phyloP scores from a whole-genome alignment of 2,797 vertebrate genomes.

The Melanotaenia nigrans region DNA sequence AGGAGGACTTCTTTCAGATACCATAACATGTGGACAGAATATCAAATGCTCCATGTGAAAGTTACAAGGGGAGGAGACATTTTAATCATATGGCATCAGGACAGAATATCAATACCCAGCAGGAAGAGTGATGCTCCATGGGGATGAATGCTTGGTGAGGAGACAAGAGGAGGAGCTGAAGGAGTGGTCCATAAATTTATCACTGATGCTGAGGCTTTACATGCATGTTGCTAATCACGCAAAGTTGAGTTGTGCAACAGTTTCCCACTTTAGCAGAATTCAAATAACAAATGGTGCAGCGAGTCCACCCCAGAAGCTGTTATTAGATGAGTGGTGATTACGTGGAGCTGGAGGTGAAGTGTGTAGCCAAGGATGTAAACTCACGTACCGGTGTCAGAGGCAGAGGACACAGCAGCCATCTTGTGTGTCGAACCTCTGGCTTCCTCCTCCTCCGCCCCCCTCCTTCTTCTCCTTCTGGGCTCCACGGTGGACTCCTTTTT shows the following conservation, averaged over 20 bases:
- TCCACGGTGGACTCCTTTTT: conserved; percentile 70
- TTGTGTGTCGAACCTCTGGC: conserved; percentile 83
- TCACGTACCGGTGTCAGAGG: conserved; percentile 80
- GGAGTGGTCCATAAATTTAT: conserved; percentile 39
- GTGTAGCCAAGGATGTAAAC: conserved; percentile 43
- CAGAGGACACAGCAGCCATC: conserved; percentile 85
- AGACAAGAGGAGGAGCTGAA: conserved; percentile 11
- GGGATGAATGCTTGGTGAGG: neutral
- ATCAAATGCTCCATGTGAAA: conserved; percentile 22
- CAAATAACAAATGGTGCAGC: neutral
- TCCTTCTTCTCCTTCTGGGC: conserved; percentile 77
- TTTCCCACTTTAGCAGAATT: conserved; percentile 11
- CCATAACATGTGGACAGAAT: conserved; percentile 23
- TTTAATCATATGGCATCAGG: conserved; percentile 1
- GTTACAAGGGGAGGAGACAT: conserved; percentile 5
- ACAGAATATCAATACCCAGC: neutral
- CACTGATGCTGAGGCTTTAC: conserved; percentile 38
- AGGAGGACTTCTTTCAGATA: conserved; percentile 31
- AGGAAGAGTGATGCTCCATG: neutral
- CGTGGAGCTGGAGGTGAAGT: conserved; percentile 21
- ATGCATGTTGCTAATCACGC: conserved; percentile 53
- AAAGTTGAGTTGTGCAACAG: conserved; percentile 67
- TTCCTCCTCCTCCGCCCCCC: conserved; percentile 75
- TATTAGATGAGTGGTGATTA: conserved; percentile 16
- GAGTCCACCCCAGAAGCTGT: conserved; percentile 3